These are phyloP conservation scores for Gorsachius goisagi DNA, from an alignment of 2,113 vertebrate genomes.

Conservation along the genomic window DNA sequence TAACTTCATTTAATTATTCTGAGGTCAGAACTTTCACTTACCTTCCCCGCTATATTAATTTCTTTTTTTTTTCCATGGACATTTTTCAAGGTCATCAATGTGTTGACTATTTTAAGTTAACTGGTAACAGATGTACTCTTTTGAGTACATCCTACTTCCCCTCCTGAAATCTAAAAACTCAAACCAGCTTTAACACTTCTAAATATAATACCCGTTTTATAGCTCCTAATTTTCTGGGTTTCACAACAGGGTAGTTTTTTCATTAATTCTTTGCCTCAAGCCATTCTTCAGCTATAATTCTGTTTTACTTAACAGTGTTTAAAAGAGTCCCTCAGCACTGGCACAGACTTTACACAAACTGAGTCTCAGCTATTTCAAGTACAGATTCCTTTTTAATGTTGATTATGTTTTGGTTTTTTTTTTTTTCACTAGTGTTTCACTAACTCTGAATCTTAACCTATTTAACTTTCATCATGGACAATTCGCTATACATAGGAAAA, in stretches of 20 bases:
- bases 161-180: conserved; percentile 42
- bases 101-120: conserved; percentile 52
- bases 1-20: conserved; percentile 34
- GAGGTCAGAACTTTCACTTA: not conserved
- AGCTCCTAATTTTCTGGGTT: conserved; percentile 64
- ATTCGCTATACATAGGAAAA: not conserved
- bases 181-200: conserved; percentile 57
- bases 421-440: not conserved
- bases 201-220: conserved; percentile 64
- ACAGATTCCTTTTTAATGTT: not conserved
- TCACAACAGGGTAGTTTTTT: conserved; percentile 54
- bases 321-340: conserved; percentile 32
- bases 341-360: not conserved
- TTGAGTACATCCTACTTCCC: not conserved
- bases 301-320: conserved; percentile 59
- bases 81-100: conserved; percentile 37
- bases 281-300: conserved; percentile 59
- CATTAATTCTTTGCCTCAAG: conserved; percentile 71
- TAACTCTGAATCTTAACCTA: not conserved
- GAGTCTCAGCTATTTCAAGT: conserved; percentile 4
- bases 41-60: not conserved
- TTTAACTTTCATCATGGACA: not conserved
- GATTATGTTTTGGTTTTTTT: no score
- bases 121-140: conserved; percentile 3
- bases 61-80: not conserved